These are phyloP conservation scores for Idris sp. DNA, from an alignment of 1,140 invertebrate species.

Conservation along the genomic window DNA sequence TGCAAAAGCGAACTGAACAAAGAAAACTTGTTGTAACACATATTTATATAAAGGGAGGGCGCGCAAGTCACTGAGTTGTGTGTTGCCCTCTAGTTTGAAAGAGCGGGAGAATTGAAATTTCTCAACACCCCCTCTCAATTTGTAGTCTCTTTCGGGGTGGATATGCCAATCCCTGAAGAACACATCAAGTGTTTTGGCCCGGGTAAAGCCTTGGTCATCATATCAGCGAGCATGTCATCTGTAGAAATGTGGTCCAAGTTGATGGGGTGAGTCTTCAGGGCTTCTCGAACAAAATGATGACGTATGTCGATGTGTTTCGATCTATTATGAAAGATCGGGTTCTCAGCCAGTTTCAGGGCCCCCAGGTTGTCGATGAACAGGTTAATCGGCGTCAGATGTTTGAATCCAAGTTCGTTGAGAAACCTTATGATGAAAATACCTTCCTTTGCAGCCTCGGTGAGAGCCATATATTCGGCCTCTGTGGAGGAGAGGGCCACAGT, in stretches of 20 bases:
- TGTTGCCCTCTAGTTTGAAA: too few species aligned
- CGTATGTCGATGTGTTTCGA: constrained; percentile 14
- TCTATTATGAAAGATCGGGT: constrained; percentile 7
- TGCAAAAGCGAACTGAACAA: too few species aligned
- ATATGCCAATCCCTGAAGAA: too few species aligned
- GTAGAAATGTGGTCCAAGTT: neutral
- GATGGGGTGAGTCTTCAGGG: neutral
- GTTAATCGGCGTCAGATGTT: neutral
- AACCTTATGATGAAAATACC: constrained; percentile 1
- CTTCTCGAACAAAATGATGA: constrained; percentile 5
- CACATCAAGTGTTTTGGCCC: neutral
- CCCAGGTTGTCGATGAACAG: constrained; percentile 1
- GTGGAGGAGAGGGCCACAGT: constrained; percentile 16
- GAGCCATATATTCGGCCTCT: constrained; percentile 20
- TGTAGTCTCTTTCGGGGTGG: too few species aligned
- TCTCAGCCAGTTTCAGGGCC: neutral
- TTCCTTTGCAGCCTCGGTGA: constrained; percentile 6
- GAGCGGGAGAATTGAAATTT: too few species aligned
- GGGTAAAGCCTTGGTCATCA: neutral
- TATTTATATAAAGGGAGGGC: too few species aligned
- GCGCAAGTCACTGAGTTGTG: too few species aligned
- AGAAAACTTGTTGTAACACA: too few species aligned
- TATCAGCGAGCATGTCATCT: constrained; percentile 1
- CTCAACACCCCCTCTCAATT: too few species aligned
- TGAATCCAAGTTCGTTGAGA: neutral